Evolutionary conservation across 2,113 vertebrate genomes (phyloP), one percentile per base, ranked within the genome.

Genomic region (Lepus timidus): DNA sequence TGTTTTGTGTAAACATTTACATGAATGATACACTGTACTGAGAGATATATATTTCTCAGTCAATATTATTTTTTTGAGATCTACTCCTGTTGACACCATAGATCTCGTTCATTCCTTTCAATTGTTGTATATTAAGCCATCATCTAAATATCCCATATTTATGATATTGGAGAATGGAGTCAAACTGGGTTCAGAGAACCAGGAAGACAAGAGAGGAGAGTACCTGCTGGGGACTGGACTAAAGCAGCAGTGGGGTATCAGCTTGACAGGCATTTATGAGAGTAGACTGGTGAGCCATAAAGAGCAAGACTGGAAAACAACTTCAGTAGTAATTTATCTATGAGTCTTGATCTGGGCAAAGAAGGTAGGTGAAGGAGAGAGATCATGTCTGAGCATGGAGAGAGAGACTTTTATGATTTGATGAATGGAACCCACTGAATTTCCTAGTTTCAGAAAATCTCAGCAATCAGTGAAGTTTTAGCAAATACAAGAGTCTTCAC

Each of bases 21-120:
- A 79, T 74, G 84, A 81, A 85, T 19, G 9, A 9, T 51, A 52
- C n/a, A 10, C 9, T 44, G 1, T 91, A 44, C 3, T 33, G 44
- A 70, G 4, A 91, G 8, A 73, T 82, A 61, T 73, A 62, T 14
- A 27, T 80, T 85, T 89, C 52, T 16, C 67, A 84, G 62, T 61
- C 85, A 44, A 20, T 51, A 4, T 29, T 87, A 39, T 84, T 93
- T 55, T 86, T 84, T 93, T 64, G 49, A 92, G 31, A 85, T 71
- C 27, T 49, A 70, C 55, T 90, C 14, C 75, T 20, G 7, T 51
- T 51, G n/a, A 65, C 70, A 14, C 3, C 58, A 27, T 5, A 31
- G 14, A 55, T 78, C 9, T 64, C 61, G 16, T 49, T 70, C 17
- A 36, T 86, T 81, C 51, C 25, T 88, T 70, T 86, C n/a, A 58